Evolutionary conservation across 2,113 vertebrate species (phyloP), one percentile per base, ranked within the genome.

Genomic region (Phrynosoma platyrhinos): DNA sequence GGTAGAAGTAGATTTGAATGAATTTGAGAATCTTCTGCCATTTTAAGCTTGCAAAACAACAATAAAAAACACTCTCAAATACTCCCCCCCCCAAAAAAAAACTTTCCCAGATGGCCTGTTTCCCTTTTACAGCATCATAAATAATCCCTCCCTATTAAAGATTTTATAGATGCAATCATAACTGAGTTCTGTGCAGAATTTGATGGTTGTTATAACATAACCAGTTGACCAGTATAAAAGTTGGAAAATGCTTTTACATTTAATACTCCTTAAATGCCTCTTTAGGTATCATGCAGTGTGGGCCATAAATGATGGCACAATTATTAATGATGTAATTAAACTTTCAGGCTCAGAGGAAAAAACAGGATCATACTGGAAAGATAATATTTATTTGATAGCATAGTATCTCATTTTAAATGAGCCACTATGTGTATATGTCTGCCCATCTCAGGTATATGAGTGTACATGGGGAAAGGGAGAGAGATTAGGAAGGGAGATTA

Each of bases 311-410:
- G 88, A 88, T 90, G 92, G 68, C 90, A 91, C 91, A 62, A 4
- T 96, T 96, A 96, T 95, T 97, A 95, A 96, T 92, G 93, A 58
- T 92, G 75, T 93, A 96, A 97, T 96, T 97, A 95, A 95, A 86
- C 88, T 94, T 94, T 89, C 87, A 91, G 94, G 87, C 91, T 90
- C 93, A 90, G 92, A 94, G 91, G 79, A 21, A 23, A 91, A 92
- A 95, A 81, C 83, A 90, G 82, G 92, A 84, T 89, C 90, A 72
- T 71, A 53, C 25, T 72, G 93, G 92, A 95, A 92, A 93, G 91
- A 89, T 87, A 81, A 79, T 91, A 93, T 90, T 96, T 93, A 95
- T 96, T 93, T 87, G 86, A 91, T 92, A 77, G 91, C 94, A 90
- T 93, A 21, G 23, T 84, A 36, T 91, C 92, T 95, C 88, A 92